Evolutionary conservation across 2,113 vertebrate species (phyloP), one percentile per base, ranked within the genome.

Genomic region (Odocoileus virginianus): DNA sequence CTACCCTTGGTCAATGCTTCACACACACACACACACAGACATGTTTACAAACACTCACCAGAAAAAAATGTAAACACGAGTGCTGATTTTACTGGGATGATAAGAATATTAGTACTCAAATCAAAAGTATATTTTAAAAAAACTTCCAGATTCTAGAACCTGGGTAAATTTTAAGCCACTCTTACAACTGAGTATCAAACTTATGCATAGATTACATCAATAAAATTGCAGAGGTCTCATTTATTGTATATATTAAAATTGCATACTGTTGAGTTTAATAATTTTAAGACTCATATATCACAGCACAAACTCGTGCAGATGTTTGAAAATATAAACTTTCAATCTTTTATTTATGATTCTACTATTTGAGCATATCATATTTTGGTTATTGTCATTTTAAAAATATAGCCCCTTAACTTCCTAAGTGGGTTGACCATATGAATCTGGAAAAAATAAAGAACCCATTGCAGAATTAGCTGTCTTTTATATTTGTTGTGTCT

Each of bases 281-380:
- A 57, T 79, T 94, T 17, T 79, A 47, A 94, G 50, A 55, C 17
- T 81, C 4, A 33, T 88, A 7, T 40, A n/a, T 47, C 3, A 43
- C 16, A 16, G 17, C 4, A 84, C 27, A 89, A 82, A 94, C 13
- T 36, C 40, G 36, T 50, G n/a, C 54, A 89, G 23, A 71, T 58
- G 84, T 96, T 67, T 61, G 28, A 96, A 93, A 91, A 89, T 16
- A 79, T 36, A 8, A 91, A 71, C 12, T 94, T 95, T 50, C 87
- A 61, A 45, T 76, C 15, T 21, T 89, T 91, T 74, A 50, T 43
- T 74, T 94, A 76, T 45, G 16, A 95, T 47, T 5, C 19, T 81
- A 60, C 19, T 79, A 76, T 52, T 60, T 60, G 17, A 93, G 2
- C 28, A 47, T 55, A 52, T 23, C 14, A 28, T 43, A 81, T 8